phyloP scores from a whole-genome alignment of 2,888 invertebrate genomes.

The Arrhopalites spinosus region DNA sequence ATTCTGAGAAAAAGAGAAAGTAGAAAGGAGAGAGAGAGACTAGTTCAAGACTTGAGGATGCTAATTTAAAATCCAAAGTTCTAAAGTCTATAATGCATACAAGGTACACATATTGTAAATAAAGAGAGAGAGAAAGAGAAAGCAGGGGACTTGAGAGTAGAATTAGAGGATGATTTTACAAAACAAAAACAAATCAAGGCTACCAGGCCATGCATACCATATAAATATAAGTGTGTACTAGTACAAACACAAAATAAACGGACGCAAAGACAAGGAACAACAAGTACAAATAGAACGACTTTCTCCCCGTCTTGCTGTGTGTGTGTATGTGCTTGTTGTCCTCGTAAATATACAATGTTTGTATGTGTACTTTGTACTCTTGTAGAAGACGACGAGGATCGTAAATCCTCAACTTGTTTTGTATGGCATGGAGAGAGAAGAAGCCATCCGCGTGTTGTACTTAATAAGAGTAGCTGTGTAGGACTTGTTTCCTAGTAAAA shows the following conservation, averaged over 20 bases:
- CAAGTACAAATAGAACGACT: background rate
- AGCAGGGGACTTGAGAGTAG: background rate
- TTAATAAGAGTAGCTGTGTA: background rate
- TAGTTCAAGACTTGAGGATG: too few relatives aligned
- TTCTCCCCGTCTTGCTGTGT: background rate
- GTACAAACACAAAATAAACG: background rate
- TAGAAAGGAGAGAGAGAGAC: too few relatives aligned
- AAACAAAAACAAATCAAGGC: conserved; percentile 16
- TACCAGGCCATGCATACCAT: too few relatives aligned
- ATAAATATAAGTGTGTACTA: too few relatives aligned
- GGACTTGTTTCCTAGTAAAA: background rate
- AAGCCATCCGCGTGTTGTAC: background rate
- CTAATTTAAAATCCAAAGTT: too few relatives aligned
- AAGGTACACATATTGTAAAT: too few relatives aligned
- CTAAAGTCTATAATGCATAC: too few relatives aligned
- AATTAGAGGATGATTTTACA: conserved; percentile 12
- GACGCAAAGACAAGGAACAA: background rate
- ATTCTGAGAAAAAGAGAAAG: too few relatives aligned
- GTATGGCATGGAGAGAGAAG: background rate
- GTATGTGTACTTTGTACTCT: too few relatives aligned
- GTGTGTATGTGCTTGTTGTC: too few relatives aligned
- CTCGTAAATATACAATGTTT: background rate
- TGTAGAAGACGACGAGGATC: background rate
- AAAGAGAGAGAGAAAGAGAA: background rate
- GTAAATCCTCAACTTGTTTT: conserved; percentile 21